Evolutionary conservation across 2,888 invertebrate species (phyloP), one percentile per base, ranked within the genome.

Genomic region (Mythimna impura): DNA sequence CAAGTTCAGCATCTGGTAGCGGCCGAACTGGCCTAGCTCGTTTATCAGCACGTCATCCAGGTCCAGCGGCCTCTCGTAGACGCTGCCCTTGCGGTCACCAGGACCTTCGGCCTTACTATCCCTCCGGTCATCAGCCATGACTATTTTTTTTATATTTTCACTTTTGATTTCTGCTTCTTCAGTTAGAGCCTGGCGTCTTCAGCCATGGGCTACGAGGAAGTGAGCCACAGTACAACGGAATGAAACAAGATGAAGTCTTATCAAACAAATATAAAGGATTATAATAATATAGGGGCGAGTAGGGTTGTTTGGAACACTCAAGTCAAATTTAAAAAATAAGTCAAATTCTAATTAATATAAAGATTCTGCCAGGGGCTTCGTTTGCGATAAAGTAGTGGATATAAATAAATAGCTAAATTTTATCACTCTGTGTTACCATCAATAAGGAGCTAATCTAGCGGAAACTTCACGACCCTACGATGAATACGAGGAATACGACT

Each of bases 1-100:
- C 76, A 97, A 96, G 78, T 97, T 97, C 47, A 95, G 88, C 34
- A 97, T 87, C 92, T 98, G 98, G 91, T 97, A 98, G 80, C 95
- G 95, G 20, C 97, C 97, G 81, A 97, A 97, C 89, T 97, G 97
- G 0, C 97, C 97, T 80, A 97, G 84, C 84, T 97, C 96, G 63
- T 94, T 93, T 8, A 94, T 89, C 71, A 97, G 89, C 68, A 97
- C 94, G 62, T 95, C 92, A 80, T 97, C 97, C 76, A 97, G 89
- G 67, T 96, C 92, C 20, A 93, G 34, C 0, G 89, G 85, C 65
- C 90, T 89, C 62, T 71, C 82, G 20, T 69, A 66, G 34, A 78
- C 72, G 50, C 88, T 87, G 40, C 71, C 84, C 43, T 87, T 85
- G 9, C 81, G 71, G 55, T 65, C 65, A 12, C 62, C 70, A 30